Evolutionary conservation across 2,797 vertebrate genomes (phyloP).

Genomic region (Rhynchotus rufescens): DNA sequence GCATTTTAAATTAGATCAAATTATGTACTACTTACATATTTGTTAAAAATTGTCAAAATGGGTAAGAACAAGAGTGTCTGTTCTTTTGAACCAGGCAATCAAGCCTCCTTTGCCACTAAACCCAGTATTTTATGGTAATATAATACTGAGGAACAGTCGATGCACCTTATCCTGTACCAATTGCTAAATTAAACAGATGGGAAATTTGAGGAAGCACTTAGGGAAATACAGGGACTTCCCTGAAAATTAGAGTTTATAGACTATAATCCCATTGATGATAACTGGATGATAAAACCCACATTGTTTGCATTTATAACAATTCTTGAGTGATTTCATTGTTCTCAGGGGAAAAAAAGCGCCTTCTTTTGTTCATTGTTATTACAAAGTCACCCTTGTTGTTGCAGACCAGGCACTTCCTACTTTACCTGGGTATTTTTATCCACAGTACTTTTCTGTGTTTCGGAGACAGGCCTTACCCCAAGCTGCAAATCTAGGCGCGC

Average conservation of each 20-base stretch:
- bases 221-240: constrained; percentile 73
- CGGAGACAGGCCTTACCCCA: constrained; percentile 40
- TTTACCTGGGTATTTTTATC: constrained; percentile 68
- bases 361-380: constrained; percentile 61
- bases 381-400: constrained; percentile 51
- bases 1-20: neutral
- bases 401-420: constrained; percentile 59
- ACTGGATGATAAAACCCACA: constrained; percentile 48
- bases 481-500: neutral
- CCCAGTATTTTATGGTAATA: neutral
- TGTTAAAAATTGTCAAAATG: constrained; percentile 1
- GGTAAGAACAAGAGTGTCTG: neutral
- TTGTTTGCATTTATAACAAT: constrained; percentile 58
- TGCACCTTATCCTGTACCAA: constrained; percentile 31
- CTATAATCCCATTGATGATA: constrained; percentile 58
- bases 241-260: constrained; percentile 67
- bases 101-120: neutral
- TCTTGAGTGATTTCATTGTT: constrained; percentile 62
- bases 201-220: constrained; percentile 46
- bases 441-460: constrained; percentile 20
- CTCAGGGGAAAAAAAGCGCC: neutral
- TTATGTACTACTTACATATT: neutral
- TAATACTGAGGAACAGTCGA: neutral
- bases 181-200: constrained; percentile 46
- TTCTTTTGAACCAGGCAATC: neutral